These are phyloP conservation scores for Lepidonotus clava DNA, from an alignment of 2,888 invertebrate genomes.

Conservation along the genomic window DNA sequence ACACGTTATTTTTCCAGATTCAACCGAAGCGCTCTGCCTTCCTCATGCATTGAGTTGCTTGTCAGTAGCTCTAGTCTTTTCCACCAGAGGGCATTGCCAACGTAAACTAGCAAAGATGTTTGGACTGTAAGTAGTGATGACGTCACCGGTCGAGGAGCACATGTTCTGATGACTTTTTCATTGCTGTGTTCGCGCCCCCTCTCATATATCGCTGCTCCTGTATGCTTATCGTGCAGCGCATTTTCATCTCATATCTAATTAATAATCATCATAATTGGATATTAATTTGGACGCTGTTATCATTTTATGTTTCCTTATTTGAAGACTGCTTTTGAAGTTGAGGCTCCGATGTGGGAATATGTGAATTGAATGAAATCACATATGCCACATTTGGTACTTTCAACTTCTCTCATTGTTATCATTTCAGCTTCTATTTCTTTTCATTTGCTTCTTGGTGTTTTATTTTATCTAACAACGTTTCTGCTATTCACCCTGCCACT, in stretches of 20 bases:
- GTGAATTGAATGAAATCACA: neutral
- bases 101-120: conserved; percentile 47
- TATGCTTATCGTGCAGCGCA: neutral
- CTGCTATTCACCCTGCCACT: too few species aligned
- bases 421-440: too few species aligned
- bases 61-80: conserved; percentile 9
- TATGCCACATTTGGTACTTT: neutral
- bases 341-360: neutral
- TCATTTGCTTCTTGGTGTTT: too few species aligned
- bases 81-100: conserved; percentile 28
- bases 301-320: neutral
- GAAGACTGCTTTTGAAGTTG: neutral
- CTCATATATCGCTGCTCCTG: neutral
- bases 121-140: conserved; percentile 41
- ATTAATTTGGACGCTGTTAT: neutral
- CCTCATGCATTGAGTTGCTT: conserved; percentile 23
- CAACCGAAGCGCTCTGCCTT: neutral
- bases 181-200: neutral
- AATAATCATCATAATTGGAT: neutral
- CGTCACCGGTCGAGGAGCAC: neutral
- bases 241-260: neutral
- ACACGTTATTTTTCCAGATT: neutral
- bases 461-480: too few species aligned
- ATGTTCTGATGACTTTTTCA: neutral
- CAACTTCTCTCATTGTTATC: neutral